Evolutionary conservation across 2,888 invertebrate species (phyloP).

Genomic region (Cantharis lateralis): DNA sequence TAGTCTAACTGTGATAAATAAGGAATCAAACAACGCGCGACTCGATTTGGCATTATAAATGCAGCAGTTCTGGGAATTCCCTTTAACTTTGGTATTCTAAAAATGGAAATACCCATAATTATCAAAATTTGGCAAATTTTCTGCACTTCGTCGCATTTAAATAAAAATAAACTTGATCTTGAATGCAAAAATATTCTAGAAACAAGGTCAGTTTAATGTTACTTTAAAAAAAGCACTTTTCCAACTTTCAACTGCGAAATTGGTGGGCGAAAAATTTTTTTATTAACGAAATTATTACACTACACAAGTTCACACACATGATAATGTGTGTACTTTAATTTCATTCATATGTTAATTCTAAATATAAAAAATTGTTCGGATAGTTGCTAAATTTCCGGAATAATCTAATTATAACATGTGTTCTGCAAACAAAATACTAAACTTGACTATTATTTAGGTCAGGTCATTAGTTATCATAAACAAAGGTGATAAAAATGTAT

Average conservation of each 20-base stretch:
- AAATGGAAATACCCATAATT: background rate
- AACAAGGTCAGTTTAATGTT: background rate
- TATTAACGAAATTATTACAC: background rate
- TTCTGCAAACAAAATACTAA: background rate
- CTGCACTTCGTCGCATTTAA: background rate
- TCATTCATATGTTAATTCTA: background rate
- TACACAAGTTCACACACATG: background rate
- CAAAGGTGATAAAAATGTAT: background rate
- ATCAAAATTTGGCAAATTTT: background rate
- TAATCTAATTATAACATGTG: background rate
- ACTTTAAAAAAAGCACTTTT: background rate
- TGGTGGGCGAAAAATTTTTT: background rate
- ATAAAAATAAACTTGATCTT: background rate
- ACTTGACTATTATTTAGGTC: background rate
- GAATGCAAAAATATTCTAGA: background rate
- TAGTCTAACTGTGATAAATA: background rate
- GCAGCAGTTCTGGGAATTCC: background rate
- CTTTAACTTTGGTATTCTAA: background rate
- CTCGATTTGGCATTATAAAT: background rate
- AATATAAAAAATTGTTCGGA: background rate
- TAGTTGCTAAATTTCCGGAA: background rate
- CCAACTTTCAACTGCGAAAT: background rate
- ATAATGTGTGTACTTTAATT: background rate
- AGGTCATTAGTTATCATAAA: conserved; percentile 1
- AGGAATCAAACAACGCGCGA: background rate